A percentile compares a stretch with the other conserved stretches of the same genome.
Conservation (phyloP, 2,113 vertebrate genomes). For the Cygnus atratus region DNA sequence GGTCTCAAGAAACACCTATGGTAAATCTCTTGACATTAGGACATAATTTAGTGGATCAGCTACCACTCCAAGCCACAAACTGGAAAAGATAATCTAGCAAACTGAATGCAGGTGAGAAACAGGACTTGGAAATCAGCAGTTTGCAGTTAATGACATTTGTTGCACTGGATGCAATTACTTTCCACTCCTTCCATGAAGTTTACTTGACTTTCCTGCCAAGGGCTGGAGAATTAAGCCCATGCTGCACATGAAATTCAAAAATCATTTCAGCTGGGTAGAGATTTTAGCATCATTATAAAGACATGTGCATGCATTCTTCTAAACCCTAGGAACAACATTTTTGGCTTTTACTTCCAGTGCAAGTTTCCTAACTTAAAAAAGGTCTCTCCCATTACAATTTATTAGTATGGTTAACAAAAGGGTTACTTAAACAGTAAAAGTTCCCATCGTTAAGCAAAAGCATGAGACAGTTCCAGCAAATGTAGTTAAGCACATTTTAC, state of each 20-base stretch:
- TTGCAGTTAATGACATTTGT: conserved; percentile 38
- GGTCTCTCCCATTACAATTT: not conserved
- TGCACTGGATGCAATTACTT: conserved; percentile 20
- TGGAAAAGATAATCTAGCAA: not conserved
- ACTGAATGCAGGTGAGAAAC: not conserved
- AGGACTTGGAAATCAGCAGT: not conserved
- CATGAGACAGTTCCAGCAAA: not conserved
- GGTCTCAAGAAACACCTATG: not conserved
- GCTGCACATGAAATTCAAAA: not conserved
- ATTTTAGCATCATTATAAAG: not conserved
- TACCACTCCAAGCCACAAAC: not conserved
- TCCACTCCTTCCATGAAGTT: not conserved
- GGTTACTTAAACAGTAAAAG: not conserved
- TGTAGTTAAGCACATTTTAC: not conserved
- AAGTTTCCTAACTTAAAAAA: not conserved
- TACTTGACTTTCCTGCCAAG: not conserved
- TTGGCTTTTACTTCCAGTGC: not conserved
- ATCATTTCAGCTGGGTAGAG: not conserved
- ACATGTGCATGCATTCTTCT: not conserved
- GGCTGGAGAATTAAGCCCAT: not conserved
- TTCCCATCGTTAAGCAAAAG: not conserved
- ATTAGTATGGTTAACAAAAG: not conserved
- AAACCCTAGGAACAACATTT: not conserved
- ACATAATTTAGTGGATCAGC: not conserved
- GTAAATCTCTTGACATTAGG: not conserved